Base-by-base conservation (phyloP, 2,113 vertebrate genomes). In the Calidris pugnax region DNA sequence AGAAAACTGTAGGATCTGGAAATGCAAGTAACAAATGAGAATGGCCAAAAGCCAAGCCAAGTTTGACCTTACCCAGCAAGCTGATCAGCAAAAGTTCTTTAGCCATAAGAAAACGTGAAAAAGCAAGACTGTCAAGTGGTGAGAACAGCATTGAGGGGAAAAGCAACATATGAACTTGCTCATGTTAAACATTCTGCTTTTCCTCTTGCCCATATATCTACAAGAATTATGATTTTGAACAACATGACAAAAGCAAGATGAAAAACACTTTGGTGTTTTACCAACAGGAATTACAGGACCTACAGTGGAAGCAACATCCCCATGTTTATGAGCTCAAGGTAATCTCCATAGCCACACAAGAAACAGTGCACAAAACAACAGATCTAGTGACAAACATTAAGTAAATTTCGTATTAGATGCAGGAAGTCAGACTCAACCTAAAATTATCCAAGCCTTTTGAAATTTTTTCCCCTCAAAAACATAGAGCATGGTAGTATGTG, bases 401-500 rank as follows among this genome's bases (percentile, higher is more conserved):
- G 32, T 14, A 50, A 41, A 26, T 45, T 51, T 35, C 6, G 0
- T 20, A 35, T 37, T 22, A 89, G 43, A 87, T 12, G 24, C 2
- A 37, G 19, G 12, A 74, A 82, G 26, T 68, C 30, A 85, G 28
- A 85, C 12, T 37, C 30, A 62, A 17, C 12, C 7, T 57, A 51
- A 56, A 51, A 43, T 8, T 3, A 75, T 11, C 5, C 7, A 64
- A 56, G 45, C 35, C 18, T 60, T 56, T 0, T 12, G 11, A 27
- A 13, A 22, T 10, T 10, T 33, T 23, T 41, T 32, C 16, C 5
- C 6, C 21, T 20, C 14, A 66, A 35, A 68, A 90, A 9, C 18
- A 33, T 0, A 10, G 14, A 47, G n/a, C 21, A 16, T 5, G 3
- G 19, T 39, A 24, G 13, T 9, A 35, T 9, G 8, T 24, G 9